These are phyloP conservation scores for Pantala flavescens DNA, from an alignment of 1,140 invertebrate genomes.

Conservation along the genomic window DNA sequence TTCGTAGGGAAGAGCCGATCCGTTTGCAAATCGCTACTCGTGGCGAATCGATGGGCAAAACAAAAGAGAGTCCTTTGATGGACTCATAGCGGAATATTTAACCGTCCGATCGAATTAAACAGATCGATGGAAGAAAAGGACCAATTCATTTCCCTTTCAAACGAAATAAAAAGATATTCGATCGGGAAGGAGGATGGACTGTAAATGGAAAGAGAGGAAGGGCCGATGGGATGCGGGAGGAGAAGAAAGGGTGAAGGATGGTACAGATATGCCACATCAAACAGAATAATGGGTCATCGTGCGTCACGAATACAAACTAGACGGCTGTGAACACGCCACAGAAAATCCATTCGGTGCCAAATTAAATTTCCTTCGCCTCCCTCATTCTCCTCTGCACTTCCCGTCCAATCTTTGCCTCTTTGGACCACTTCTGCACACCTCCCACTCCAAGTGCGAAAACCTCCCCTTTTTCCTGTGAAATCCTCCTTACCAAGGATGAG, in stretches of 20 bases:
- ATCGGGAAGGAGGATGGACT: neutral
- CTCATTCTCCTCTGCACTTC: neutral
- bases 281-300: neutral
- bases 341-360: constrained; percentile 8
- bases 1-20: no score
- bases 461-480: neutral
- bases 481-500: neutral
- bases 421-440: neutral
- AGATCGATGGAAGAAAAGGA: no score
- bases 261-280: constrained; percentile 2
- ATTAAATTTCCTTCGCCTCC: neutral
- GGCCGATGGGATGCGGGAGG: neutral
- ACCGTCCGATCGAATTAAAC: no score
- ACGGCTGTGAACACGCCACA: neutral
- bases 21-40: no score
- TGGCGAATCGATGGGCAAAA: no score
- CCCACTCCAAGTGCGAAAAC: neutral
- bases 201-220: neutral
- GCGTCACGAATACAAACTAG: constrained; percentile 8
- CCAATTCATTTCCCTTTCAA: no score
- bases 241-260: neutral
- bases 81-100: no score
- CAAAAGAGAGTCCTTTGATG: no score
- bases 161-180: no score
- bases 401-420: neutral